Evolutionary conservation across 2,797 vertebrate genomes (phyloP).

Genomic region (Babyrousa celebensis): DNA sequence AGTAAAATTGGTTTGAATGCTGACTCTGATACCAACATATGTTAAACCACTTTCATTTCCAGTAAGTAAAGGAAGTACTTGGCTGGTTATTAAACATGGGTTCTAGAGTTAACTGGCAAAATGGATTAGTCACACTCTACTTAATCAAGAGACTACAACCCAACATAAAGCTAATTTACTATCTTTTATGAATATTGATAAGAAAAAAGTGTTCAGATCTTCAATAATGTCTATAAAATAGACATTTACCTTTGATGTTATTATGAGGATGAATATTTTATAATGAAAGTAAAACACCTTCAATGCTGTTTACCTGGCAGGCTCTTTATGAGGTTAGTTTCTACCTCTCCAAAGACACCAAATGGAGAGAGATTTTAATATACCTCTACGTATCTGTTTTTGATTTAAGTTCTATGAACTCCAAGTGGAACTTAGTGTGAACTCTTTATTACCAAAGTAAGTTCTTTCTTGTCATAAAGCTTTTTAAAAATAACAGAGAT

Average conservation of each 20-base stretch:
- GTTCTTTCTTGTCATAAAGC: neutral
- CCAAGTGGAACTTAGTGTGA: neutral
- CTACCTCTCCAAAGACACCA: neutral
- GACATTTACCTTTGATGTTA: neutral
- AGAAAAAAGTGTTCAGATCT: neutral
- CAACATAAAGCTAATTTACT: neutral
- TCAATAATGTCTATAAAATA: neutral
- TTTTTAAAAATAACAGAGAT: slow-evolving; percentile 40
- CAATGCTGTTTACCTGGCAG: neutral
- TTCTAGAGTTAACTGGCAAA: neutral
- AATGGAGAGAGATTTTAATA: neutral
- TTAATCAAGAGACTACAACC: neutral
- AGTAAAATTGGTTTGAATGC: neutral
- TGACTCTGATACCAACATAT: neutral
- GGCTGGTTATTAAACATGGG: neutral
- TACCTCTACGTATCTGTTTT: neutral
- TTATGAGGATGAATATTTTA: slow-evolving; percentile 29
- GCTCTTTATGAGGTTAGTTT: slow-evolving; percentile 16
- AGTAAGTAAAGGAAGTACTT: slow-evolving; percentile 15
- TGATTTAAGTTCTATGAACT: neutral
- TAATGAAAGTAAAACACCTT: slow-evolving; percentile 36
- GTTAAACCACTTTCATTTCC: neutral
- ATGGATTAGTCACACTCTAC: neutral
- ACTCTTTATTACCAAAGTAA: neutral
- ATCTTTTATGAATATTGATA: slow-evolving; percentile 11